Conservation (phyloP, 2,888 invertebrate species). For the Pollenia amentaria region DNA sequence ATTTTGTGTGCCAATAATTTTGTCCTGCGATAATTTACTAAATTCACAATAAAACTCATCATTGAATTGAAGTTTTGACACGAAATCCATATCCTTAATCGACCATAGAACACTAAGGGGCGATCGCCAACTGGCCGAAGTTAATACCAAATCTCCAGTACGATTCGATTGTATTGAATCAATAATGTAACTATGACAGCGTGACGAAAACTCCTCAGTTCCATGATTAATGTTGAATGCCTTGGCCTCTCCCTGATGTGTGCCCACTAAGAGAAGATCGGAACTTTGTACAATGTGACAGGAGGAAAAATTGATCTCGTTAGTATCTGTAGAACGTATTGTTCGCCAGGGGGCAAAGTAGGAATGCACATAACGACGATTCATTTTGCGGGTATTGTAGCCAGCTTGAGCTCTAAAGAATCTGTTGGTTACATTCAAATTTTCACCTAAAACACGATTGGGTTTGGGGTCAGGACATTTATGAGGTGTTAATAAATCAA, state of each 20-base stretch:
- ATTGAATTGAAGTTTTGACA: constrained; percentile 89
- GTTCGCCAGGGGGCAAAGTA: constrained; percentile 91
- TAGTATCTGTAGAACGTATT: constrained; percentile 86
- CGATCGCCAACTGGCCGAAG: constrained; percentile 94
- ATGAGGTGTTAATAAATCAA: constrained; percentile 97
- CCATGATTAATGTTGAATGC: constrained; percentile 94
- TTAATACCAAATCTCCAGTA: constrained; percentile 91
- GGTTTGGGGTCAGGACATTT: constrained; percentile 96
- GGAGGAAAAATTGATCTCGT: constrained; percentile 91
- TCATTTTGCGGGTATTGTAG: constrained; percentile 87
- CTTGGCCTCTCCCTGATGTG: constrained; percentile 95
- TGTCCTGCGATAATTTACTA: constrained; percentile 93
- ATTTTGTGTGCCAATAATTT: constrained; percentile 94
- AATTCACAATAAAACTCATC: constrained; percentile 97
- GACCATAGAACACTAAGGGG: constrained; percentile 87
- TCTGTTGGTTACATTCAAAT: constrained; percentile 90
- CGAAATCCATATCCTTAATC: constrained; percentile 82
- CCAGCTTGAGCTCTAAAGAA: constrained; percentile 86
- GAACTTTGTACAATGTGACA: constrained; percentile 86
- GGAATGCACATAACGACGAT: constrained; percentile 93
- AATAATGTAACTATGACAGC: constrained; percentile 95
- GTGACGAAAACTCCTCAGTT: constrained; percentile 90
- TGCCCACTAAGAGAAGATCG: constrained; percentile 91
- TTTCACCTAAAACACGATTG: constrained; percentile 82
- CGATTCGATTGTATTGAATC: constrained; percentile 91